Evolutionary conservation across 2,888 invertebrate species (phyloP).

Genomic region (Euplexia lucipara): DNA sequence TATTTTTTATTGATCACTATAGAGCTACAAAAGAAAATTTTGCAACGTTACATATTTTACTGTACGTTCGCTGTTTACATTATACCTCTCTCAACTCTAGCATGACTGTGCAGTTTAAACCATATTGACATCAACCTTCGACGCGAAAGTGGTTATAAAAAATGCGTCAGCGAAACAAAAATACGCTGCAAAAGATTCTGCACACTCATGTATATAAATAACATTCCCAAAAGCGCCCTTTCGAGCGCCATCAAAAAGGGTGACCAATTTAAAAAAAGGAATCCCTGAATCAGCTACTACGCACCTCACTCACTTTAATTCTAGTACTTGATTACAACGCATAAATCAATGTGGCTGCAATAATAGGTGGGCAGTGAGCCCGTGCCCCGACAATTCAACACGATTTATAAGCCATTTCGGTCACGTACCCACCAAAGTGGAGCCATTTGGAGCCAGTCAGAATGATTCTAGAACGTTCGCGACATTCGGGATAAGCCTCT

Average conservation of each 20-base stretch:
- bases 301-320: conserved; percentile 67
- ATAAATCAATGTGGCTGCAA: conserved; percentile 77
- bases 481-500: conserved; percentile 78
- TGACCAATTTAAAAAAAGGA: conserved; percentile 55
- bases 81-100: background rate
- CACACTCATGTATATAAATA: conserved; percentile 54
- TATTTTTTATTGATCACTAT: no score
- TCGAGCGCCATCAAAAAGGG: conserved; percentile 40
- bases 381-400: conserved; percentile 74
- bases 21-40: background rate
- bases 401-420: conserved; percentile 86
- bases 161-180: conserved; percentile 53
- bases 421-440: conserved; percentile 85
- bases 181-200: conserved; percentile 49
- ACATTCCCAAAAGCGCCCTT: conserved; percentile 45
- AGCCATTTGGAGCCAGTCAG: conserved; percentile 80
- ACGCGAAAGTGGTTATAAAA: conserved; percentile 44
- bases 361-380: conserved; percentile 78
- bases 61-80: background rate
- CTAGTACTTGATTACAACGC: conserved; percentile 74
- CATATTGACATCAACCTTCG: conserved; percentile 41
- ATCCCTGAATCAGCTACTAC: conserved; percentile 58
- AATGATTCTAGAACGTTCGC: conserved; percentile 78
- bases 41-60: background rate
- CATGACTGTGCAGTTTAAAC: conserved; percentile 35